Base-by-base conservation (phyloP, 1,140 invertebrate genomes). In the Copidosoma floridanum region DNA sequence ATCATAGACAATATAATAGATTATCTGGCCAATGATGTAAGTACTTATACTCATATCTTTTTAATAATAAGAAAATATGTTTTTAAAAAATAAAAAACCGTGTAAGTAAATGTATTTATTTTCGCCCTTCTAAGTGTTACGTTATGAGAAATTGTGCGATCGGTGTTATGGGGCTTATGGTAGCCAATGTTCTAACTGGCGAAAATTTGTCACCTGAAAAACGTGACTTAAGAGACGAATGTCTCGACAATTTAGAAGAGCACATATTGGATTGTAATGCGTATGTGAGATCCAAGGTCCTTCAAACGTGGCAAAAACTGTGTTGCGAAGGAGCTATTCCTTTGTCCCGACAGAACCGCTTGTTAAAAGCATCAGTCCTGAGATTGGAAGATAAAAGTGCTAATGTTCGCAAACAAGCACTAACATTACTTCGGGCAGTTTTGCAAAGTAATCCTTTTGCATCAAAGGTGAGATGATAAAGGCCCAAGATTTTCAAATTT, bases 181-280 rank as follows among this genome's bases (percentile, higher is more conserved):
- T 94, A 1, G 77, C 86, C 4, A 83, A 85, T 21, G 83, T 87
- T 50, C 75, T 94, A 3, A 87, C 84, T 40, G 84, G 85, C 35
- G 90, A 92, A 65, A 82, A 87, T 26, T 76, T 93, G 10, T 80
- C 84, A 27, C 82, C 87, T n/a, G 86, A 88, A 61, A 78, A 85
- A 43, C 84, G 84, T 65, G 76, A 83, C 24, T 80, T 83, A 41
- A 81, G 91, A 2, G 86, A 92, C 69, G 84, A 89, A 65, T 88
- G 91, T 58, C 79, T 94, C 1, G 85, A 90, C 57, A 81, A 84
- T 64, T 75, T 94, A 3, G 82, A 90, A 70, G 87, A 91, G n/a
- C 93, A 95, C 72, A 85, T 94, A 43, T 85, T 89, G 64, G 94
- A 96, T 75, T 69, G 85, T 1, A 88, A 93, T 68, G 89, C 92